These are phyloP conservation scores for Rhagoletis pomonella DNA, from an alignment of 1,140 invertebrate species.

Conservation along the genomic window DNA sequence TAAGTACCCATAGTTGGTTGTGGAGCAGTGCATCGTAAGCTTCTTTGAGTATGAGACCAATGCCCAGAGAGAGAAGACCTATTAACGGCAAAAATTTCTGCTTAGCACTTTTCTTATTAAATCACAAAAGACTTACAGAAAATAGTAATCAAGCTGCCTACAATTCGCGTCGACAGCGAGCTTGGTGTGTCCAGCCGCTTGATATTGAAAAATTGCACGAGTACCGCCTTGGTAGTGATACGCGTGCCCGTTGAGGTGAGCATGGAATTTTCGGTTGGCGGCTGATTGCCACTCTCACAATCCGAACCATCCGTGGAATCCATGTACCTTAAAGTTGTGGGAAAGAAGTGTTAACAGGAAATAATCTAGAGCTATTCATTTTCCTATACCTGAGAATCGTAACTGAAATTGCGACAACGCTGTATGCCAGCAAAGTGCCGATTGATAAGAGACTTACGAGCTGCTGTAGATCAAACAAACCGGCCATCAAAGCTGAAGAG, in stretches of 20 bases:
- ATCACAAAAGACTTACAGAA: slow-evolving; percentile 63
- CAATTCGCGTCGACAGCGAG: slow-evolving; percentile 64
- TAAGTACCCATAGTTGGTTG: slow-evolving; percentile 64
- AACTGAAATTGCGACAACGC: slow-evolving; percentile 92
- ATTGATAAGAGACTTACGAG: slow-evolving; percentile 97
- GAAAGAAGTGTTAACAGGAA: slow-evolving; percentile 65
- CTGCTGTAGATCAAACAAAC: slow-evolving; percentile 90
- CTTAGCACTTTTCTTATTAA: slow-evolving; percentile 2
- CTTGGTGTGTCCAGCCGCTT: slow-evolving; percentile 63
- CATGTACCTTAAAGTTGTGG: slow-evolving; percentile 61
- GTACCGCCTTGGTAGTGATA: slow-evolving; percentile 61
- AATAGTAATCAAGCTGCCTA: slow-evolving; percentile 62
- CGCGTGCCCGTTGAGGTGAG: slow-evolving; percentile 62
- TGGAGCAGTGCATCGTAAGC: slow-evolving; percentile 61
- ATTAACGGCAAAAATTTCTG: neutral
- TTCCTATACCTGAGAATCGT: slow-evolving; percentile 83
- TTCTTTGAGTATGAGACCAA: slow-evolving; percentile 69
- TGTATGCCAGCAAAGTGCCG: slow-evolving; percentile 93
- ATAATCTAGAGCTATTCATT: no score
- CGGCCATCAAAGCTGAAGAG: slow-evolving; percentile 85
- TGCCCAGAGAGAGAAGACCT: slow-evolving; percentile 65
- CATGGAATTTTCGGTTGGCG: slow-evolving; percentile 61
- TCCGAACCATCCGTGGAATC: slow-evolving; percentile 59
- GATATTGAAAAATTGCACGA: slow-evolving; percentile 67
- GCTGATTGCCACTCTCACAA: slow-evolving; percentile 47